Conservation (phyloP, 2,888 invertebrate genomes). For the Saturnia japonica region DNA sequence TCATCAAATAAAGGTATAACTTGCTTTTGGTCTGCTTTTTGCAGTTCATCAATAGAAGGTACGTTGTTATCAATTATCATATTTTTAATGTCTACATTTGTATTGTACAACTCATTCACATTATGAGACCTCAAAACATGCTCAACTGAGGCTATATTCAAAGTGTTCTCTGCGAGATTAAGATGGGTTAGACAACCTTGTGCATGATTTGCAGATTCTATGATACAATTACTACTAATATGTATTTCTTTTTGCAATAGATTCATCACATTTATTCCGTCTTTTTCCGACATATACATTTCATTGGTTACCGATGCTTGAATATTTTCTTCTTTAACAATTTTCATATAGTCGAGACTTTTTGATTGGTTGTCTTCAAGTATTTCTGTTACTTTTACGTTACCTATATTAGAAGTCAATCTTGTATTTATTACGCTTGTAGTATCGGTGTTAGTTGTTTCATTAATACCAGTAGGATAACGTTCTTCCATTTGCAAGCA, state of each 20-base stretch:
- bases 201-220: neutral
- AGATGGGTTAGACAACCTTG: neutral
- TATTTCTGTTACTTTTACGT: neutral
- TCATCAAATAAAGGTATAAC: neutral
- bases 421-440: neutral
- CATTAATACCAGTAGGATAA: neutral
- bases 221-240: neutral
- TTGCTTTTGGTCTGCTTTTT: neutral
- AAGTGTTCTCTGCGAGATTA: neutral
- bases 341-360: neutral
- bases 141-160: neutral
- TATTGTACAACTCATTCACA: neutral
- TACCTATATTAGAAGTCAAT: neutral
- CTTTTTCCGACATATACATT: neutral
- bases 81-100: neutral
- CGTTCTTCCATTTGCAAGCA: neutral
- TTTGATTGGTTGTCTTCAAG: neutral
- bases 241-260: neutral
- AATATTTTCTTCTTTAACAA: constrained; percentile 1
- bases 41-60: neutral
- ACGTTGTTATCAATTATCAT: neutral
- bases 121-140: neutral
- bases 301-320: neutral
- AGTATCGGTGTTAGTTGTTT: neutral
- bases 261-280: neutral